Evolutionary conservation across 2,888 invertebrate genomes (phyloP), one percentile per base, ranked within the genome.

Genomic region (Plebejus argus): DNA sequence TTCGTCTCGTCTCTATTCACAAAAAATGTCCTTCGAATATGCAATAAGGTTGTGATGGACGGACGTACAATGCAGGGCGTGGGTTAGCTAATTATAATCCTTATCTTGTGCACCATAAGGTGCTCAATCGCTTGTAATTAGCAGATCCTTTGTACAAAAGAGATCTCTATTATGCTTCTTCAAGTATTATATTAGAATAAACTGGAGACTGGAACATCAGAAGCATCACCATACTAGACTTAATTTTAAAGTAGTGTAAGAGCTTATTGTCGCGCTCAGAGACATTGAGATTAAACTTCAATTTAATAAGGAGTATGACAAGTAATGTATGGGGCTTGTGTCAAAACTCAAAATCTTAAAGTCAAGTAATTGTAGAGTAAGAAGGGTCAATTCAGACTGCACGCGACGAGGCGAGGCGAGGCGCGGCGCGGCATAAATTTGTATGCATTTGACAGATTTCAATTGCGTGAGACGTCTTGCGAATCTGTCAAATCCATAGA

Each of bases 1-100:
- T 20, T 76, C 53, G 53, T 53, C 79, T 79, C 78, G 77, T 78
- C 78, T 78, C 81, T 81, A 81, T 80, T 78, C 77, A 45, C 75
- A 75, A 75, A 75, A 35, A 18, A 28, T 66, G 66, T 66, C 66
- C 66, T 66, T 66, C 28, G 28, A 66, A 66, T 66, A 28, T 66
- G 66, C 66, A 66, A 33, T 66, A 66, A 66, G 66, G 66, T 66
- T 66, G 61, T 61, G 61, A 61, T 33, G 28, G 66, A 66, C 66
- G 10, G 28, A 33, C 15, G 66, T 66, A 28, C 28, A 66, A 66
- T 33, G 66, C 66, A 15, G 28, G 5, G 0, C 33, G 15, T 6
- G 5, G 61, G 23, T 4, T 66, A 2, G 15, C 1, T 23, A 61
- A 66, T 66, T 66, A 33, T 66, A 33, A 18, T 20, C 15, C 66